Evolutionary conservation across 2,113 vertebrate species (phyloP), one percentile per base, ranked within the genome.

Genomic region (Phalacrocorax brasilianus): DNA sequence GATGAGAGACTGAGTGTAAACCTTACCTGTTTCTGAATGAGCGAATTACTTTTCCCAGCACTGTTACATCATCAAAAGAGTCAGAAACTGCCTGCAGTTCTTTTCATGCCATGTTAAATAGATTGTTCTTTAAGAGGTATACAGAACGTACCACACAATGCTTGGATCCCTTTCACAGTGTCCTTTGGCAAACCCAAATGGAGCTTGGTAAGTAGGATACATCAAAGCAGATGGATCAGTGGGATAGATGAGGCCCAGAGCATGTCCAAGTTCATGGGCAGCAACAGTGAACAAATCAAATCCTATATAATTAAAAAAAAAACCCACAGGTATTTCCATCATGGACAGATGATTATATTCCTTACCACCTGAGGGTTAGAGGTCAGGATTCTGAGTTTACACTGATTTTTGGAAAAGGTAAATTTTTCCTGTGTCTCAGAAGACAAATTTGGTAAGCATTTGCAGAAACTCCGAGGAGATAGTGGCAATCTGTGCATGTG

Each of bases 251-350:
- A 99, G 96, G 40, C 98, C 98, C 83, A 99, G 93, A 0, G 98
- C 98, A 50, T 98, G 98, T 27, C 98, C 98, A 63, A 63, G 97
- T 95, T 99, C 98, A 74, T 98, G 98, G 84, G 98, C 98, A n/a
- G 98, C 98, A 35, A 98, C 98, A 20, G 97, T 98, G 78, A 98
- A 98, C 78, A 99, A 97, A 89, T 97, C 98, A 94, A 98, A 98
- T 86, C 98, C 98, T 99, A 95, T 62, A 97, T 28, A 74, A 84
- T 20, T 12, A 42, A 42, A 42, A 42, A 42, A 42, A 56, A 56
- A 52, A 26, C 3, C 14, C 30, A 56, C 14, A 77, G 35, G 33
- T 71, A 79, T 87, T 58, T 63, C 50, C 30, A 47, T 59, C n/a
- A 66, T 79, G 45, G 87, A 47, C 42, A 62, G 3, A 49, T 67